These are phyloP conservation scores for Aselliscus stoliczkanus DNA, from an alignment of 2,797 vertebrate genomes.

Conservation along the genomic window DNA sequence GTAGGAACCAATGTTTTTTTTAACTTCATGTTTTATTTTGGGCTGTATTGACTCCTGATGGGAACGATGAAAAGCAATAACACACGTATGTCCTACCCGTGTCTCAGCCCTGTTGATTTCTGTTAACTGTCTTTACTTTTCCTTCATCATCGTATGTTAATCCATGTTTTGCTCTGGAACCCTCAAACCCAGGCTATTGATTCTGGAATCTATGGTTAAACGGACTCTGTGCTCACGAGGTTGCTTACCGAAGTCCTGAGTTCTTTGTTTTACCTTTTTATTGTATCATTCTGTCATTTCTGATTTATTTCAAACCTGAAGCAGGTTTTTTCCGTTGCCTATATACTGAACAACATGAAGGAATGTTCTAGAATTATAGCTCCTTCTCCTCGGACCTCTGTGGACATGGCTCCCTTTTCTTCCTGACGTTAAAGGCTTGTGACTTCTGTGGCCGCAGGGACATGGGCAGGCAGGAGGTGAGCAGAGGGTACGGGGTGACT, in stretches of 20 bases:
- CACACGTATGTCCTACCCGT: fast-evolving
- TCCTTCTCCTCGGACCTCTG: not conserved
- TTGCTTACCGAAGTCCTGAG: not conserved
- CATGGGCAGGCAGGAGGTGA: no score
- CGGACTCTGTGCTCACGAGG: not conserved
- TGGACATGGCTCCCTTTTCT: not conserved
- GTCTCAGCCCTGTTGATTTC: not conserved
- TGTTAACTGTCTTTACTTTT: not conserved
- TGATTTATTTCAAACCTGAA: not conserved
- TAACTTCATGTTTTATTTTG: not conserved
- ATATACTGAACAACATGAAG: not conserved
- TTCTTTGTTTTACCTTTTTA: not conserved
- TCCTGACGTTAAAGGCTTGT: not conserved
- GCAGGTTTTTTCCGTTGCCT: not conserved
- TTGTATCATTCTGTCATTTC: not conserved
- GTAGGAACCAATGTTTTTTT: not conserved
- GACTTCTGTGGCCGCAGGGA: no score
- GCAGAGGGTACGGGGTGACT: no score
- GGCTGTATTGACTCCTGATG: not conserved
- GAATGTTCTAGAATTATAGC: not conserved
- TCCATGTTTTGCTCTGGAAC: not conserved
- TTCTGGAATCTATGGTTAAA: not conserved
- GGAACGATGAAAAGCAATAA: not conserved
- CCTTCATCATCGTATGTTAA: not conserved
- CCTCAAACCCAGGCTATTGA: no score